Evolutionary conservation across 2,113 vertebrate species (phyloP).

Genomic region (Microtus pennsylvanicus): DNA sequence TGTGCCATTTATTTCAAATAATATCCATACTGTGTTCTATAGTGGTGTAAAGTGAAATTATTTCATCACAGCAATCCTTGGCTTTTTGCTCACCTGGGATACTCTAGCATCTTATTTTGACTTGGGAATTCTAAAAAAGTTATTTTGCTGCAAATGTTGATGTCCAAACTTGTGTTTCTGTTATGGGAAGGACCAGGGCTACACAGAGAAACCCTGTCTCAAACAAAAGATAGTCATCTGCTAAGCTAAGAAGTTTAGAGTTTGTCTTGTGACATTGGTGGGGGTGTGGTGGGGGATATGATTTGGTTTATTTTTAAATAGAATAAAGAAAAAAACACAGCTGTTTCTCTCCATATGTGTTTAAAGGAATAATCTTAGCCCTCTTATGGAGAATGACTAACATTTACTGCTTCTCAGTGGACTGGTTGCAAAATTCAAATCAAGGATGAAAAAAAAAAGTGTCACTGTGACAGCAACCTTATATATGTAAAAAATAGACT

Average conservation of each 20-base stretch:
- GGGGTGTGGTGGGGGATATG: background rate
- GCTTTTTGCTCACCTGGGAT: background rate
- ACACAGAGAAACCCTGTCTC: background rate
- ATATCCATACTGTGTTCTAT: background rate
- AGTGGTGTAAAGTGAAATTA: background rate
- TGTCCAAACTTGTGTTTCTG: conserved; percentile 14
- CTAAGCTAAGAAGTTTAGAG: background rate
- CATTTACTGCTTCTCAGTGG: background rate
- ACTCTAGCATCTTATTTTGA: background rate
- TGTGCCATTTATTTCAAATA: background rate
- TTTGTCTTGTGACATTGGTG: background rate
- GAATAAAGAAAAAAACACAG: background rate
- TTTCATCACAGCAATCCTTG: background rate
- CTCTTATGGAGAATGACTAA: background rate
- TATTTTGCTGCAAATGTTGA: background rate
- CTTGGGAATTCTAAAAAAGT: background rate
- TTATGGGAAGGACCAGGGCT: background rate
- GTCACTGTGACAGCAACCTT: background rate
- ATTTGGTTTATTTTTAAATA: background rate
- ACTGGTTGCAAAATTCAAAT: background rate
- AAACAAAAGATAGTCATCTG: background rate
- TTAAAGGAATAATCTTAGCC: background rate
- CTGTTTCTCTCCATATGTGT: background rate
- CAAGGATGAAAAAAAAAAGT: background rate
- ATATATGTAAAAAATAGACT: conserved; percentile 32